These are phyloP conservation scores for Lethenteron reissneri DNA, from an alignment of 2,113 vertebrate species.

Conservation along the genomic window DNA sequence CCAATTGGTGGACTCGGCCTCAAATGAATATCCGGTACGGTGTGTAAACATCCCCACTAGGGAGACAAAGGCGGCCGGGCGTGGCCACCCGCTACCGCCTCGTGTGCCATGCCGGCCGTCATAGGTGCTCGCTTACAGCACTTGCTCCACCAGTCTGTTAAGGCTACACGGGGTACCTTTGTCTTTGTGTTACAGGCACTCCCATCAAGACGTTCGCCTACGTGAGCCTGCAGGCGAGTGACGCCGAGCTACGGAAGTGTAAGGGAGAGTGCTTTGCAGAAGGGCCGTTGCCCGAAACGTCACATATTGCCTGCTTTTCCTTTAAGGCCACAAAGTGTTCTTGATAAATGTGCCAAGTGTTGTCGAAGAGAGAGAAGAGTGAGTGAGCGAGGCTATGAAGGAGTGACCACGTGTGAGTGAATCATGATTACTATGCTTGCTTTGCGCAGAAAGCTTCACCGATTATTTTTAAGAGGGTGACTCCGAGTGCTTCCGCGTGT, in stretches of 20 bases:
- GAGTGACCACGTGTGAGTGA: not conserved
- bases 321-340: not conserved
- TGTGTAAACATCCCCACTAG: too few species aligned
- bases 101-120: too few species aligned
- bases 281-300: not conserved
- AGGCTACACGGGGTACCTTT: too few species aligned
- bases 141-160: too few species aligned
- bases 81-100: too few species aligned
- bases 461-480: too few species aligned
- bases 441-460: too few species aligned
- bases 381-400: not conserved
- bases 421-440: not conserved
- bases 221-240: not conserved
- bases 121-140: too few species aligned
- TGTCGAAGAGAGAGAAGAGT: not conserved
- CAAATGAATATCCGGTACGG: too few species aligned
- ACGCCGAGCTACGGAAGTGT: not conserved
- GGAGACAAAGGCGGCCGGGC: too few species aligned
- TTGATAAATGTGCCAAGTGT: not conserved
- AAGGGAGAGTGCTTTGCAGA: not conserved
- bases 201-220: slow-evolving; percentile 4
- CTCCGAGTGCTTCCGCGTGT: too few species aligned
- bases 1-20: too few species aligned
- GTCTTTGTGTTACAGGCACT: not conserved
- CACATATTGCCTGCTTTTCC: not conserved